Evolutionary conservation across 2,888 invertebrate species (phyloP).

Genomic region (Tenthredo distinguenda): DNA sequence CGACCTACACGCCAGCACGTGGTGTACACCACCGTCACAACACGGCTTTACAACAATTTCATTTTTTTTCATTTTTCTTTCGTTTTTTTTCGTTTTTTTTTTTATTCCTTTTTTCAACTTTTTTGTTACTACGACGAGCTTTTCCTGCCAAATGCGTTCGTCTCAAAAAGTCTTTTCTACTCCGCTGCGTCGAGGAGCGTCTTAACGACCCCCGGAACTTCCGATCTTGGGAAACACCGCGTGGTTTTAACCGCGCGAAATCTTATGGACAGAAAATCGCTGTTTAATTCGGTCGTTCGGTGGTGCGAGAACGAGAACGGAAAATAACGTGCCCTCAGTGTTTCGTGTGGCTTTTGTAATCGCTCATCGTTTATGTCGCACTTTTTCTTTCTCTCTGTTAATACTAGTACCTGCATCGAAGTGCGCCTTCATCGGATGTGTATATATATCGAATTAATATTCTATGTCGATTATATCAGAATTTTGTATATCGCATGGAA

Average conservation of each 20-base stretch:
- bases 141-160: conserved; percentile 43
- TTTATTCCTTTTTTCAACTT: not conserved
- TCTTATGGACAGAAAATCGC: not conserved
- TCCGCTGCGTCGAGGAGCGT: conserved; percentile 9
- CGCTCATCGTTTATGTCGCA: not conserved
- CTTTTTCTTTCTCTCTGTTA: not conserved
- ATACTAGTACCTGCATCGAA: not conserved
- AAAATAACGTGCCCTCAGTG: not conserved
- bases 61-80: not conserved
- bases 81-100: not conserved
- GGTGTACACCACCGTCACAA: conserved; percentile 34
- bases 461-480: not conserved
- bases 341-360: not conserved
- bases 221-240: conserved; percentile 19
- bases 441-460: not conserved
- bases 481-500: not conserved
- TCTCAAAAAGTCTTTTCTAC: conserved; percentile 30
- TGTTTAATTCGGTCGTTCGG: not conserved
- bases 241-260: conserved; percentile 4
- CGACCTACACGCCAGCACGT: conserved; percentile 61
- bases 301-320: not conserved
- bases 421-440: not conserved
- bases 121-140: not conserved
- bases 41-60: conserved; percentile 15
- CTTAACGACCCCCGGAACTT: conserved; percentile 24